Percentiles rank a stretch among this genome's conserved stretches.
Conservation (phyloP, 2,888 invertebrate species). For the Chirona hameri region DNA sequence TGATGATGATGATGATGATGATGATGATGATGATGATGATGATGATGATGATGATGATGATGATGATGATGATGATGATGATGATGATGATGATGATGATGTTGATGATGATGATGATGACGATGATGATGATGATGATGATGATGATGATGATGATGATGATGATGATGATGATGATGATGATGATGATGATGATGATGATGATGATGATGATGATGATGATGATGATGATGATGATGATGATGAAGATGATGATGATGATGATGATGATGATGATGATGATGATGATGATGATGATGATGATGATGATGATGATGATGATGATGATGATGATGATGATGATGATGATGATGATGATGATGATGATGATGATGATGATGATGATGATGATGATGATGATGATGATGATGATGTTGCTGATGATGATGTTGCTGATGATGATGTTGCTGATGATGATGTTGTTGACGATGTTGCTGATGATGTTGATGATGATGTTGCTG, state of each 20-base stretch:
- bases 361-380: neutral
- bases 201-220: neutral
- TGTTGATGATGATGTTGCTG: too few species aligned
- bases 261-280: neutral
- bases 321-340: neutral
- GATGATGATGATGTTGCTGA: too few species aligned
- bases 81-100: neutral
- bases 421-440: too few species aligned
- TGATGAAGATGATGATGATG: neutral
- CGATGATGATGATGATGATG: neutral
- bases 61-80: neutral
- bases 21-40: neutral
- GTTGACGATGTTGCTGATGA: too few species aligned
- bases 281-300: slow-evolving; percentile 1
- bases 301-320: slow-evolving; percentile 13
- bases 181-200: neutral
- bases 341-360: neutral
- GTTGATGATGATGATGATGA: neutral
- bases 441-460: too few species aligned
- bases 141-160: neutral
- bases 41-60: neutral
- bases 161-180: neutral
- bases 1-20: neutral
- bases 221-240: neutral
- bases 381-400: slow-evolving; percentile 7